Percentiles rank a stretch among this genome's conserved stretches.
Evolutionary conservation across 2,888 invertebrate species (phyloP).

Genomic region (Protodeltote pygarga): DNA sequence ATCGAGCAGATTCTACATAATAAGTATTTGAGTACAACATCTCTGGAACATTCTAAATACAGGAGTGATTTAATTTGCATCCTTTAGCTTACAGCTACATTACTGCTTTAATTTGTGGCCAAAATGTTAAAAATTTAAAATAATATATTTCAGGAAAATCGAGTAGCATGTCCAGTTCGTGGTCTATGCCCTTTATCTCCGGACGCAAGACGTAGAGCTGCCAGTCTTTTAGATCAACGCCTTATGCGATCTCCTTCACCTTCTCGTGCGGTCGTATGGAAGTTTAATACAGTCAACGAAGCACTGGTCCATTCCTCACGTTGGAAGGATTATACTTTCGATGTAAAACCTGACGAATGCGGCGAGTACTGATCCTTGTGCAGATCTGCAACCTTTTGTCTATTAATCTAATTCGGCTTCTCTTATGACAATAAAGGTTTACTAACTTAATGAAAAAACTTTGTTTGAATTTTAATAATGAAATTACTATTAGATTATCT

Average conservation of each 20-base stretch:
- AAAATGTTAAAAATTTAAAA: background rate
- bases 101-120: too few species aligned
- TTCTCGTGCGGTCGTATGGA: conserved; percentile 64
- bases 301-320: conserved; percentile 69
- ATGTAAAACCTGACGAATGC: conserved; percentile 53
- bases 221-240: conserved; percentile 69
- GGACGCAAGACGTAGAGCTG: conserved; percentile 66
- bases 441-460: background rate
- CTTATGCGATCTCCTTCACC: conserved; percentile 62
- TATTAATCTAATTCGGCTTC: conserved; percentile 21
- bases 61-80: too few species aligned
- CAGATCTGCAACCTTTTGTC: background rate
- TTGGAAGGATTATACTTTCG: conserved; percentile 74
- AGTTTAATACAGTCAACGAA: conserved; percentile 80
- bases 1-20: too few species aligned
- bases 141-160: conserved; percentile 56
- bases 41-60: too few species aligned
- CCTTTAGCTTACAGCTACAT: too few species aligned
- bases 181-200: conserved; percentile 72
- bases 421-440: conserved; percentile 39
- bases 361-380: conserved; percentile 38
- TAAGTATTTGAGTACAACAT: too few species aligned
- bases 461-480: background rate
- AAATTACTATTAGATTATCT: background rate
- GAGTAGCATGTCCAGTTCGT: conserved; percentile 52